A percentile compares a stretch with the other conserved stretches of the same genome.
Conservation (phyloP, 2,797 vertebrate species). For the Sarcoramphus papa region DNA sequence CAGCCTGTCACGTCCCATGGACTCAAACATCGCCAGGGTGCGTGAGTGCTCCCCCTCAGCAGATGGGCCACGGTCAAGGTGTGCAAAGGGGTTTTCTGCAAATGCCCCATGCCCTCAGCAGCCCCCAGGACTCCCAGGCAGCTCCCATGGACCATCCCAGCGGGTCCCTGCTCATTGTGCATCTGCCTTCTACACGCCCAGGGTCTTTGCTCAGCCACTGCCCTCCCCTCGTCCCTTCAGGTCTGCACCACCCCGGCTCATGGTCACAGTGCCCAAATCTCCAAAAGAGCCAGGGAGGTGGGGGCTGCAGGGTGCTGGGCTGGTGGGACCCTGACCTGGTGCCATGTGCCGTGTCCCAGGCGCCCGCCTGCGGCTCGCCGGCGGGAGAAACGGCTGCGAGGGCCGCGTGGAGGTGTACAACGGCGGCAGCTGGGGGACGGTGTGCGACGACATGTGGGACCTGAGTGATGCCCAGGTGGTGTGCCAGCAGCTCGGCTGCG, state of each 20-base stretch:
- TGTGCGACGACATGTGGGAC: conserved; percentile 63
- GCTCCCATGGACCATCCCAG: too few relatives aligned
- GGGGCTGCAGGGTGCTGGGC: accelerated
- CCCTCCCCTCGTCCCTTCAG: background rate
- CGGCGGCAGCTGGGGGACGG: conserved; percentile 36
- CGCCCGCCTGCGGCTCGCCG: background rate
- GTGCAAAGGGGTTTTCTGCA: background rate
- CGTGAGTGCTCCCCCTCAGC: too few relatives aligned
- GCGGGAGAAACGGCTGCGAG: conserved; percentile 14
- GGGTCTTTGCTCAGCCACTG: too few relatives aligned
- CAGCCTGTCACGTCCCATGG: too few relatives aligned
- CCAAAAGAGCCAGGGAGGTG: background rate
- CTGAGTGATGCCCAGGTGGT: conserved; percentile 11
- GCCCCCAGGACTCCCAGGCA: too few relatives aligned
- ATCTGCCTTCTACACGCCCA: accelerated
- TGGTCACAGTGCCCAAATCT: accelerated
- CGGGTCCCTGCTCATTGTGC: too few relatives aligned
- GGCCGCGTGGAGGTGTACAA: conserved; percentile 64
- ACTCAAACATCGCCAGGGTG: too few relatives aligned
- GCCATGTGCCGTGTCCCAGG: background rate
- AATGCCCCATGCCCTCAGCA: background rate
- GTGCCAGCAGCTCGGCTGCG: conserved; percentile 59
- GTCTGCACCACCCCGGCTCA: background rate
- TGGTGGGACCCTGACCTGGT: background rate
- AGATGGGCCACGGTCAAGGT: accelerated